These are phyloP conservation scores for Matsumyia berberina DNA, from an alignment of 2,888 invertebrate species.

Conservation along the genomic window DNA sequence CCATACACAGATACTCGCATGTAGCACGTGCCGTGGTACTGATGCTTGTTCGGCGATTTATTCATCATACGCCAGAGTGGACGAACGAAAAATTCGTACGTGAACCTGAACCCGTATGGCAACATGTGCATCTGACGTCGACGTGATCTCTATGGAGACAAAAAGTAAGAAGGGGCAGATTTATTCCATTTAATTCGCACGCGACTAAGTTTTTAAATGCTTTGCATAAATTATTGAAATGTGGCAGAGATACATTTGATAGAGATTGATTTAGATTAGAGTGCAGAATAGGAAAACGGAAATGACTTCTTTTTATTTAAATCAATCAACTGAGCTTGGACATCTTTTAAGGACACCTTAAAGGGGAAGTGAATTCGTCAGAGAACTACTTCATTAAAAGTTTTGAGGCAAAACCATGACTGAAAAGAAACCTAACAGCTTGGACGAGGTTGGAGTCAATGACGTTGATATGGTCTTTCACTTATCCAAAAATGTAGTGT, in stretches of 20 bases:
- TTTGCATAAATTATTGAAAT: constrained; percentile 30
- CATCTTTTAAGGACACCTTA: no score
- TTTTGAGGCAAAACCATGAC: no score
- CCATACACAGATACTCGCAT: constrained; percentile 1
- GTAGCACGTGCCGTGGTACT: constrained; percentile 42
- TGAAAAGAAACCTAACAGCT: no score
- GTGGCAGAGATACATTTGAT: neutral
- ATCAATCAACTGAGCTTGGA: neutral
- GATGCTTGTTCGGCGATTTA: neutral
- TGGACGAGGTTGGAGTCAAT: no score
- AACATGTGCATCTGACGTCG: constrained; percentile 44
- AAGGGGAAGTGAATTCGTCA: no score
- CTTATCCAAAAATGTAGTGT: no score
- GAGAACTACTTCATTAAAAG: no score
- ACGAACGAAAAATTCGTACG: constrained; percentile 24
- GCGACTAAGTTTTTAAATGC: constrained; percentile 31
- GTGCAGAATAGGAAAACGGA: constrained; percentile 9
- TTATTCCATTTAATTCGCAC: constrained; percentile 44
- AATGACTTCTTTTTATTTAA: neutral
- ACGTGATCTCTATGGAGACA: constrained; percentile 32
- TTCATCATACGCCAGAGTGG: constrained; percentile 17
- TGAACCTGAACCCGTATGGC: constrained; percentile 40
- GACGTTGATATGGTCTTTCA: no score
- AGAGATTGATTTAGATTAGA: constrained; percentile 23
- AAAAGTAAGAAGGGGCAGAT: constrained; percentile 40